Evolutionary conservation across 2,888 invertebrate genomes (phyloP), one percentile per base, ranked within the genome.

Genomic region (Physocephala rufipes): DNA sequence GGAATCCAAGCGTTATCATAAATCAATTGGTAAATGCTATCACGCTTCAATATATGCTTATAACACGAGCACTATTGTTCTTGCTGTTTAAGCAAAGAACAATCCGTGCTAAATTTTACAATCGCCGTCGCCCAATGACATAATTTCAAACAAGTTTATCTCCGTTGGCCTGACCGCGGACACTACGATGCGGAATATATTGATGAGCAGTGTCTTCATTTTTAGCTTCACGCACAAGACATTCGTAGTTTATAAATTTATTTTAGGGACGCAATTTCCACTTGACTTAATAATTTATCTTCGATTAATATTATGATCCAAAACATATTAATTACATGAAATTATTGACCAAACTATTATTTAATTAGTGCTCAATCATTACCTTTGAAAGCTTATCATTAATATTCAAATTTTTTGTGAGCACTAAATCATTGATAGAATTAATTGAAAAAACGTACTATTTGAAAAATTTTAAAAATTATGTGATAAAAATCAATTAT

Each of bases 1-100:
- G n/a, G n/a, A n/a, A n/a, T n/a, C 78, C 77, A 74, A 76, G 78
- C 75, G 77, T 49, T 36, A 58, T 45, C 30, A 82, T 83, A 83
- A 82, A 82, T 82, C 82, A 83, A 77, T 67, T 61, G 61, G 68
- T 74, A 73, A 73, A 71, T 67, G 73, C 62, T 53, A 30, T 36
- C 51, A 49, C 51, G 59, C 19, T 67, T 59, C 36, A 7, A 36
- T 61, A 49, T 49, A 45, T 30, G 16, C 47, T 47, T 4, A 16
- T 47, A 63, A 47, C 43, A 36, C 45, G 55, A 58, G 58, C 30
- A 28, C 36, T 19, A 53, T 26, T 47, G 16, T 45, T 63, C 9
- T 4, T 9, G 36, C 36, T 9, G 36, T 9, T 36, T 9, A 36
- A 36, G 36, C 47, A 24, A 63, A 47, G 24, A 21, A 58, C 1